phyloP scores from a whole-genome alignment of 2,888 invertebrate species.

The Physocephala rufipes region DNA sequence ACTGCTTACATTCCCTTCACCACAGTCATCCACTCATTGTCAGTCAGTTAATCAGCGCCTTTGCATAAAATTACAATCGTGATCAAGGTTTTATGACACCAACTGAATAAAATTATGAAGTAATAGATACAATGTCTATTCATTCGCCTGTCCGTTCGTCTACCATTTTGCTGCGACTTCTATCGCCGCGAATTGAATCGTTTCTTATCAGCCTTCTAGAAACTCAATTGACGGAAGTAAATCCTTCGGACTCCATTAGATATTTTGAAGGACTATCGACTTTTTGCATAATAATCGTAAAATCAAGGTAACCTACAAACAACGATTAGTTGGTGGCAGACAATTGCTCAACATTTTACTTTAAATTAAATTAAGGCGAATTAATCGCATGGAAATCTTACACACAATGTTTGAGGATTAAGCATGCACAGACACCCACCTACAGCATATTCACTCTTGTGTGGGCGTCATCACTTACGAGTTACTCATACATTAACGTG shows the following conservation, averaged over 20 bases:
- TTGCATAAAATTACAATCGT: conserved; percentile 28
- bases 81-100: conserved; percentile 25
- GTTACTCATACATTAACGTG: conserved; percentile 22
- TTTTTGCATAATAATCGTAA: no score
- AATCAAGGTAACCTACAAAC: no score
- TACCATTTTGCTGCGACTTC: background rate
- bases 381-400: conserved; percentile 31
- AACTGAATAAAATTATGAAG: background rate
- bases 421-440: background rate
- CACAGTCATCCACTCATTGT: background rate
- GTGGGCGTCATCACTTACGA: conserved; percentile 24
- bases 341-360: no score
- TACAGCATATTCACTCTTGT: background rate
- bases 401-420: conserved; percentile 28
- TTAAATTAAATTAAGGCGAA: conserved; percentile 23
- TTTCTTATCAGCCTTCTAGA: no score
- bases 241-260: no score
- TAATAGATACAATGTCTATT: background rate
- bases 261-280: no score
- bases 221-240: no score
- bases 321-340: no score
- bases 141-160: no score
- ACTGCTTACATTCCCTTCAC: no score
- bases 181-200: no score
- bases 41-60: background rate